These are phyloP conservation scores for Heliangelus exortis DNA, from an alignment of 2,797 vertebrate species.

Conservation along the genomic window DNA sequence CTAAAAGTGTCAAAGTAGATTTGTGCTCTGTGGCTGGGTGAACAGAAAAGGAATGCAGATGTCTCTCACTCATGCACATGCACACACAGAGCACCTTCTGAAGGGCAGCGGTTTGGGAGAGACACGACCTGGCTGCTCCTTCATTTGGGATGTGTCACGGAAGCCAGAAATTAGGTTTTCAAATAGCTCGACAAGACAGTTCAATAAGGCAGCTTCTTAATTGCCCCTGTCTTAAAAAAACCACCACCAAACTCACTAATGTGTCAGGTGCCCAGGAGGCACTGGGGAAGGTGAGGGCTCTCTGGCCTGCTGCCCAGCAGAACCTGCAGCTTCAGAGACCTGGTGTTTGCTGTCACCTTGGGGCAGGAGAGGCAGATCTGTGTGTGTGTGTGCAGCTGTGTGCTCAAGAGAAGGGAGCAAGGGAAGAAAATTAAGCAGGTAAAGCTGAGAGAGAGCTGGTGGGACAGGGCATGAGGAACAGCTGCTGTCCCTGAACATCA, in stretches of 20 bases:
- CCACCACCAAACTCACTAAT: background rate
- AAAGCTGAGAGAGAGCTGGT: background rate
- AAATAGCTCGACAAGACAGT: slow-evolving; percentile 13
- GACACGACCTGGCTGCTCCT: background rate
- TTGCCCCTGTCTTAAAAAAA: slow-evolving; percentile 12
- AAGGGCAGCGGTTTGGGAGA: slow-evolving; percentile 14
- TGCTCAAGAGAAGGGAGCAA: background rate
- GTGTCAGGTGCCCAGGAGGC: background rate
- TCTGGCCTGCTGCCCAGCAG: background rate
- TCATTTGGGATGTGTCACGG: background rate
- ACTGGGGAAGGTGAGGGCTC: background rate
- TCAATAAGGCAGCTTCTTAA: slow-evolving; percentile 47
- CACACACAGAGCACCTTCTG: slow-evolving; percentile 27
- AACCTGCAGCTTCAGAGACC: background rate
- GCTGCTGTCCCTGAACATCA: slow-evolving; percentile 45
- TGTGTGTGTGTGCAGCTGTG: background rate
- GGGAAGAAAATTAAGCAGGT: slow-evolving; percentile 12
- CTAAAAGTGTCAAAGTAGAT: slow-evolving; percentile 85
- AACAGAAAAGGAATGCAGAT: slow-evolving; percentile 82
- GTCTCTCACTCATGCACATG: slow-evolving; percentile 55
- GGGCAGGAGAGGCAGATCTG: background rate
- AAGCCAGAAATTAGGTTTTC: slow-evolving; percentile 63
- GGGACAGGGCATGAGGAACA: background rate
- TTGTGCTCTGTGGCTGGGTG: slow-evolving; percentile 80
- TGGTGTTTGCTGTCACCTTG: background rate